phyloP scores from a whole-genome alignment of 1,140 invertebrate species.

The Hylyphantes graminicola region DNA sequence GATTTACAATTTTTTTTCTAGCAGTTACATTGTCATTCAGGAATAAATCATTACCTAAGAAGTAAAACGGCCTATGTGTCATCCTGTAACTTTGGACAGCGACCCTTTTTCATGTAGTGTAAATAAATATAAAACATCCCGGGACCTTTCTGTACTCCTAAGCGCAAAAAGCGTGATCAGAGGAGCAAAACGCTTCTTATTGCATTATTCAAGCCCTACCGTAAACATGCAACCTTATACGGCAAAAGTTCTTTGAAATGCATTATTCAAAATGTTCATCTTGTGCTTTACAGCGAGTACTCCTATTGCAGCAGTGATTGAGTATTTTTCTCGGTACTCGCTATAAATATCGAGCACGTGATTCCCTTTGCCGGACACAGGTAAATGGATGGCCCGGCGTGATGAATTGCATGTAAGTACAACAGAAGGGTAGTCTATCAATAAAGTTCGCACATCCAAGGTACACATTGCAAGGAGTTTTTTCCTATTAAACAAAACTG shows the following conservation, averaged over 20 bases:
- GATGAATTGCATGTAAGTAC: background rate
- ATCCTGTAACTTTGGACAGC: no score
- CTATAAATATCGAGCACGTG: slow-evolving; percentile 20
- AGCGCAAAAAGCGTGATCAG: no score
- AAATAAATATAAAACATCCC: no score
- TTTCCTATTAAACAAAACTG: no score
- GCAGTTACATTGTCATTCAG: no score
- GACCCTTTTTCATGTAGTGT: no score
- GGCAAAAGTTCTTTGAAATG: background rate
- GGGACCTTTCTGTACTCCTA: no score
- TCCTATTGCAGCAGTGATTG: slow-evolving; percentile 18
- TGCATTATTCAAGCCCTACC: slow-evolving; percentile 30
- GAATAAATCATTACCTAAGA: no score
- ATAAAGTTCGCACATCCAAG: background rate
- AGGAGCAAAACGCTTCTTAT: slow-evolving; percentile 3
- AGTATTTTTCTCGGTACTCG: background rate
- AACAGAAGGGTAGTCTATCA: background rate
- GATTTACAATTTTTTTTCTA: no score
- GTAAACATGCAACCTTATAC: slow-evolving; percentile 33
- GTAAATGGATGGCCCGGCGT: background rate
- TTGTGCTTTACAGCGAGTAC: background rate
- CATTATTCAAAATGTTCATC: slow-evolving; percentile 23
- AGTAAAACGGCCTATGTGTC: no score
- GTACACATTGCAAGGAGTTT: no score
- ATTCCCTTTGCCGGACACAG: background rate